phyloP scores from a whole-genome alignment of 2,797 vertebrate species.

The Uromys caudimaculatus region DNA sequence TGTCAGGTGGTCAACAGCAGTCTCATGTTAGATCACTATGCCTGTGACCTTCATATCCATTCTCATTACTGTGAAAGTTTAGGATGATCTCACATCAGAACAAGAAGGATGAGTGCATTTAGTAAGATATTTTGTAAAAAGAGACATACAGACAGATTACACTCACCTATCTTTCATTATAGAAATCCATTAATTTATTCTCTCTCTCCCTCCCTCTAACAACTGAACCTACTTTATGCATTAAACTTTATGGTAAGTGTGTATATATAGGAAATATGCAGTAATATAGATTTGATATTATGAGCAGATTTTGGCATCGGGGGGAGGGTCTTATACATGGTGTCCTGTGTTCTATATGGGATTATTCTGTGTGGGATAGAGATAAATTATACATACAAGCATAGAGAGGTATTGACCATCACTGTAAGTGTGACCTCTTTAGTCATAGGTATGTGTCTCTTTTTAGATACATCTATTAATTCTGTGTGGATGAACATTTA shows the following conservation, averaged over 20 bases:
- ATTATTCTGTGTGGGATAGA: not conserved
- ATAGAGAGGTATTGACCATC: not conserved
- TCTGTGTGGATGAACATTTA: constrained; percentile 60
- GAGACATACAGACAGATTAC: not conserved
- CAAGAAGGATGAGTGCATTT: not conserved
- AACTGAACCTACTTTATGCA: not conserved
- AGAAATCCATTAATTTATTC: not conserved
- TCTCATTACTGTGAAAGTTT: not conserved
- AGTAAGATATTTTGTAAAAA: not conserved
- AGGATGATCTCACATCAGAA: not conserved
- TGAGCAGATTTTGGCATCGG: not conserved
- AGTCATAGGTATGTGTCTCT: not conserved
- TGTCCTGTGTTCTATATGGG: not conserved
- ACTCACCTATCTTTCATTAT: not conserved
- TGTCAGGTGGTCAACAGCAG: not conserved
- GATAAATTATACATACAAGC: not conserved
- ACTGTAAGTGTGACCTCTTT: not conserved
- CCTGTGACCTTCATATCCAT: not conserved
- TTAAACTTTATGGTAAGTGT: not conserved
- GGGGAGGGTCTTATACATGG: not conserved
- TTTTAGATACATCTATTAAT: not conserved
- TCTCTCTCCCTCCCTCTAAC: not conserved
- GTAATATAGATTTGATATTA: not conserved
- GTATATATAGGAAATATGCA: not conserved
- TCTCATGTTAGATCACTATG: not conserved